These are phyloP conservation scores for Aulostomus chinensis DNA, from an alignment of 2,797 vertebrate species.

Conservation along the genomic window DNA sequence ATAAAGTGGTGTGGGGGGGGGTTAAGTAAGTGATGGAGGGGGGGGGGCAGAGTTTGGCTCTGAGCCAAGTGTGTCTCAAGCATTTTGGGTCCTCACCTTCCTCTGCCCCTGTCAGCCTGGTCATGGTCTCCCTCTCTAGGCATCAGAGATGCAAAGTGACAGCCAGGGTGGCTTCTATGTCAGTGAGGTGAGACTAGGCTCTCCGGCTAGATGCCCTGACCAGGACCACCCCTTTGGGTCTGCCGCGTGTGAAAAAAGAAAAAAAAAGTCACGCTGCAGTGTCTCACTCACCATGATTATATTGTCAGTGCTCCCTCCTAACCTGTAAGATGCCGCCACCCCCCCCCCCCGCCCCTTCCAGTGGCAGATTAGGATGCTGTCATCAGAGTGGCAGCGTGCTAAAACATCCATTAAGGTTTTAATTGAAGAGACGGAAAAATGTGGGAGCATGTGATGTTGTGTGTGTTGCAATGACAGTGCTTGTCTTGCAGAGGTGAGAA, in stretches of 20 bases:
- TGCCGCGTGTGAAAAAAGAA: conserved; percentile 58
- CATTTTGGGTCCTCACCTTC: conserved; percentile 77
- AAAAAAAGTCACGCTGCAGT: conserved; percentile 46
- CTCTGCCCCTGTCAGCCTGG: conserved; percentile 63
- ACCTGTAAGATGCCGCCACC: conserved; percentile 58
- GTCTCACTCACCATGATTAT: conserved; percentile 66
- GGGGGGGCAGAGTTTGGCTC: conserved; percentile 65
- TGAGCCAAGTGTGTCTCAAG: conserved; percentile 78
- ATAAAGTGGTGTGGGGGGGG: background rate
- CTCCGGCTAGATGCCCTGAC: conserved; percentile 67
- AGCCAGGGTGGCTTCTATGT: conserved; percentile 76
- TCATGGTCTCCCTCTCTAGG: conserved; percentile 66
- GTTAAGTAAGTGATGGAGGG: background rate
- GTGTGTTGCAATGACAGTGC: conserved; percentile 60
- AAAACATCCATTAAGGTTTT: conserved; percentile 76
- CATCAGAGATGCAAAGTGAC: conserved; percentile 73
- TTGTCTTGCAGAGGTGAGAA: conserved; percentile 74
- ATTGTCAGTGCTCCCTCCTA: conserved; percentile 66
- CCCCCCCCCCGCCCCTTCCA: conserved; percentile 27
- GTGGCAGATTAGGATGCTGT: conserved; percentile 71
- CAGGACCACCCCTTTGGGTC: conserved; percentile 72
- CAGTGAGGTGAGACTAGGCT: conserved; percentile 74
- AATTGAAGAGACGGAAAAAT: conserved; percentile 70
- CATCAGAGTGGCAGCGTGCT: conserved; percentile 72
- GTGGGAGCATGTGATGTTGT: conserved; percentile 38